A percentile compares a stretch with the other conserved stretches of the same genome.
Conservation (phyloP, 37 sponge, comb jelly and placozoan species). For the Tethya wilhelma region DNA sequence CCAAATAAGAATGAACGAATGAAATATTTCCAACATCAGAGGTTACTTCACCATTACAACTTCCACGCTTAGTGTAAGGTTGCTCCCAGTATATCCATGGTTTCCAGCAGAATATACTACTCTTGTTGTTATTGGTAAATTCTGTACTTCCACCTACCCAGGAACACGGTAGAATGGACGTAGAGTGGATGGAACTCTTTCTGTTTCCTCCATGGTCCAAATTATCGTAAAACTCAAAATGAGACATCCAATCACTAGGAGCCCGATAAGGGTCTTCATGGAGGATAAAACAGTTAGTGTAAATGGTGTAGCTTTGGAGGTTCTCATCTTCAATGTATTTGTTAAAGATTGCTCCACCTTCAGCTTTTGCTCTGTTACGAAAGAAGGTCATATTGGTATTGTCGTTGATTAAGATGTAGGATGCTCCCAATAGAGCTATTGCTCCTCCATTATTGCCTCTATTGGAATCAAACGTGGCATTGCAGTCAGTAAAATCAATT, state of each 20-base stretch:
- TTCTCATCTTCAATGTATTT: conserved; percentile 20
- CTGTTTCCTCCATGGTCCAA: no score
- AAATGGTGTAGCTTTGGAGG: background rate
- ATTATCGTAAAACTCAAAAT: no score
- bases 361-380: conserved; percentile 30
- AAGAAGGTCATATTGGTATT: conserved; percentile 21
- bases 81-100: no score
- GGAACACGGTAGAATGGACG: no score
- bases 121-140: no score
- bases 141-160: no score
- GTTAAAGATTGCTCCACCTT: conserved; percentile 64
- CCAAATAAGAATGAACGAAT: no score
- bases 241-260: conserved; percentile 20
- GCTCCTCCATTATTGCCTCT: conserved; percentile 62
- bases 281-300: conserved; percentile 48
- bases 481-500: conserved; percentile 16
- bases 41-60: no score
- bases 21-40: no score
- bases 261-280: background rate
- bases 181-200: no score
- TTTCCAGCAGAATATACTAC: no score
- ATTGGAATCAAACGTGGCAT: conserved; percentile 27
- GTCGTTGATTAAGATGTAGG: background rate
- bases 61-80: no score
- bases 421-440: conserved; percentile 39